Percentiles rank a stretch among this genome's conserved stretches.
These are phyloP conservation scores for Pseudachorutes palmiensis DNA, from an alignment of 1,140 invertebrate species.

Conservation along the genomic window DNA sequence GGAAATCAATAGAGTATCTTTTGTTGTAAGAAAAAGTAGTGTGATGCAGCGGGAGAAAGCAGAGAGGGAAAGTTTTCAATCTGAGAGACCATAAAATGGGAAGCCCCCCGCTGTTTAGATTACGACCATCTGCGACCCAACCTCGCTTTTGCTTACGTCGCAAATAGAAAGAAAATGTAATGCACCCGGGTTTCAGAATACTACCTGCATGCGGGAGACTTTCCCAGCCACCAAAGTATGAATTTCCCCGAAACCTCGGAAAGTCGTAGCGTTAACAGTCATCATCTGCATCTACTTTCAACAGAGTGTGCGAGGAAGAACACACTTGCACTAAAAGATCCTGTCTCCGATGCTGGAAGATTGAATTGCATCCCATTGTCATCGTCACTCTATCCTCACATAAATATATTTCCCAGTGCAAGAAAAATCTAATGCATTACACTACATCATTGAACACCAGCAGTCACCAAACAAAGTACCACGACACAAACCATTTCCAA, in stretches of 20 bases:
- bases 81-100: conserved; percentile 36
- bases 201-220: conserved; percentile 6
- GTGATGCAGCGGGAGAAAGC: conserved; percentile 19
- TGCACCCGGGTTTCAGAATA: conserved; percentile 1
- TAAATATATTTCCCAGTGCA: not conserved
- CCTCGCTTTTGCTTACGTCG: conserved; percentile 11
- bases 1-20: conserved; percentile 1
- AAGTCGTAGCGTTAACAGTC: not conserved
- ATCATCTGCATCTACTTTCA: not conserved
- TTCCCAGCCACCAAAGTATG: conserved; percentile 2
- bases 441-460: not conserved
- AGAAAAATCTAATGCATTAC: conserved; percentile 8
- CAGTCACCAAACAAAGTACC: not conserved
- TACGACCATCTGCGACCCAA: conserved; percentile 38
- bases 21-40: not conserved
- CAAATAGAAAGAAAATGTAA: conserved; percentile 10
- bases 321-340: not conserved
- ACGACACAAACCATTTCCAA: not conserved
- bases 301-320: not conserved
- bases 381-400: conserved; percentile 1
- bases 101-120: conserved; percentile 37
- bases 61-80: conserved; percentile 39
- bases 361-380: conserved; percentile 9
- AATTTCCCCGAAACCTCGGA: not conserved
- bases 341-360: not conserved